phyloP scores from a whole-genome alignment of 2,797 vertebrate genomes.

The Mycteria americana region DNA sequence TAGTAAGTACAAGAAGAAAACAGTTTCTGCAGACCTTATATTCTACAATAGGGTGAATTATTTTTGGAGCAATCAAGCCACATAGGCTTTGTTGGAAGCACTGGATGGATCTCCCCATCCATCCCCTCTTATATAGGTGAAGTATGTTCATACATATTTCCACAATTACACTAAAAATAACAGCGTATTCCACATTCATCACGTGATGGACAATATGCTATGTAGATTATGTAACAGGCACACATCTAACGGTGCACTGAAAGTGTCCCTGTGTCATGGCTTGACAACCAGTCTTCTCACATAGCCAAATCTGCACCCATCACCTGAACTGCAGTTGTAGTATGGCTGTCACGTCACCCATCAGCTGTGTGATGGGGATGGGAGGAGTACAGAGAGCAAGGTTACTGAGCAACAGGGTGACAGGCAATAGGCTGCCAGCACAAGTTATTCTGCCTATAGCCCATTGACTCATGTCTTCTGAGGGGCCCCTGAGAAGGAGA shows the following conservation, averaged over 20 bases:
- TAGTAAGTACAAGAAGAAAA: not conserved
- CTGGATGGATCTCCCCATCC: not conserved
- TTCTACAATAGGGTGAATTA: not conserved
- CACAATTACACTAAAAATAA: not conserved
- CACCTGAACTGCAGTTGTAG: not conserved
- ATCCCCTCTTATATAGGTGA: not conserved
- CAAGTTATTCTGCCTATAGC: not conserved
- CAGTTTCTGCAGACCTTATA: not conserved
- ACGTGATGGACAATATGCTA: rapidly evolving
- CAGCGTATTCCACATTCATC: not conserved
- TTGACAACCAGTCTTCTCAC: not conserved
- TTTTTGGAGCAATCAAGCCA: not conserved
- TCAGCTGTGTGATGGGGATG: not conserved
- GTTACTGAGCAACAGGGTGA: not conserved
- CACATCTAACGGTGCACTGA: not conserved
- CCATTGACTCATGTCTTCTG: not conserved
- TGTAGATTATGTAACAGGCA: not conserved
- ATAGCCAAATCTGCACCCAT: not conserved
- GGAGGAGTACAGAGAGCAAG: not conserved
- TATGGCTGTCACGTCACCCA: not conserved
- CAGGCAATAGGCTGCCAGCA: not conserved
- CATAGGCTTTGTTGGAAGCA: not conserved
- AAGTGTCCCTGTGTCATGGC: not conserved
- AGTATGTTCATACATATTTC: not conserved
- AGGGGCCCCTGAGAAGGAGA: not conserved